phyloP scores from a whole-genome alignment of 35 echinoderm and acorn worm species.

The Heliocidaris tuberculata region DNA sequence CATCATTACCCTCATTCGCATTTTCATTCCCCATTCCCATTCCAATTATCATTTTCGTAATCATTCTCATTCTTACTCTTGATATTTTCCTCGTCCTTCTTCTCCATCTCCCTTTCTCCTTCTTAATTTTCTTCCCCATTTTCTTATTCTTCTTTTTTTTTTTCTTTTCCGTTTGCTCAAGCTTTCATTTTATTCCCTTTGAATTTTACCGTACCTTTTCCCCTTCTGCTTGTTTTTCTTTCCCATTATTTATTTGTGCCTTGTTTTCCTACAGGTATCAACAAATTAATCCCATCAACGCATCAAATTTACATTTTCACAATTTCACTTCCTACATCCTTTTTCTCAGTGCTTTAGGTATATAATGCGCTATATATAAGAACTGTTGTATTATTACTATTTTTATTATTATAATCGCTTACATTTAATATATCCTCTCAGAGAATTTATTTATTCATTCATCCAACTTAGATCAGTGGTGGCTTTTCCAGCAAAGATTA shows the following conservation, averaged over 20 bases:
- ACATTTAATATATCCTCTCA: not conserved
- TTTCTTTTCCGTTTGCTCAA: no score
- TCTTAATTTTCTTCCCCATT: no score
- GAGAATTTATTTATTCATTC: not conserved
- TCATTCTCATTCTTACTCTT: no score
- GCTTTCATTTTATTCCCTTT: no score
- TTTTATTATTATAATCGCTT: not conserved
- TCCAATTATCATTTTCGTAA: not conserved
- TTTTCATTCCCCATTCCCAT: not conserved
- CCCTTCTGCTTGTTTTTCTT: no score
- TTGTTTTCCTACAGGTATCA: no score
- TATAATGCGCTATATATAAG: not conserved
- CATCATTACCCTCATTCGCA: not conserved
- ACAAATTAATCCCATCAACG: not conserved
- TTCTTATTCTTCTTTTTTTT: no score
- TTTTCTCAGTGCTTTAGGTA: no score
- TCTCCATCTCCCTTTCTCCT: no score
- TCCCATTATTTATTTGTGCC: no score
- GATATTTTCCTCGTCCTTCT: not conserved
- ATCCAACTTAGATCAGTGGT: not conserved
- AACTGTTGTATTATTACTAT: not conserved
- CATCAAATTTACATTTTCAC: not conserved
- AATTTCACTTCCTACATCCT: not conserved
- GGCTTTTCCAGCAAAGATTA: not conserved
- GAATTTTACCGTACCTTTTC: no score